phyloP scores from a whole-genome alignment of 2,888 invertebrate genomes.

The Drosophila tripunctata region DNA sequence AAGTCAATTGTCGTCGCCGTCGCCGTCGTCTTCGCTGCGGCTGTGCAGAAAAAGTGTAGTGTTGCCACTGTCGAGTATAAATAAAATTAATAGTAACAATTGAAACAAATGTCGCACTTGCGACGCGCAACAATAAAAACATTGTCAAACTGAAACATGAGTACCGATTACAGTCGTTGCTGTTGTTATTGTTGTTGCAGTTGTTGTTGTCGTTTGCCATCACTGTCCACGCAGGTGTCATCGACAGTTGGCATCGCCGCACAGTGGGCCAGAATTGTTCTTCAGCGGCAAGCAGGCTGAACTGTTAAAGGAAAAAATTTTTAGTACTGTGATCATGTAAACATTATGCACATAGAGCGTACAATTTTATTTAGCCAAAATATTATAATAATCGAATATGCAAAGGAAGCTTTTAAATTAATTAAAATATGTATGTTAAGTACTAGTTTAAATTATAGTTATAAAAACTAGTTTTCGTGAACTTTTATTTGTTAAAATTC shows the following conservation, averaged over 20 bases:
- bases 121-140: constrained; percentile 47
- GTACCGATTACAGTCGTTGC: constrained; percentile 27
- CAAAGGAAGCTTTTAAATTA: too few relatives aligned
- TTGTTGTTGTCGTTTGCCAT: constrained; percentile 19
- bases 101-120: constrained; percentile 59
- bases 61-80: constrained; percentile 43
- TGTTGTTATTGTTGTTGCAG: constrained; percentile 3
- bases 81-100: constrained; percentile 71
- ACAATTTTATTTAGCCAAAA: too few relatives aligned
- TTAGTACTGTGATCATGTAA: too few relatives aligned
- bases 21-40: too few relatives aligned
- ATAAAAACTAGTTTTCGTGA: too few relatives aligned
- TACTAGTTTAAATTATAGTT: too few relatives aligned
- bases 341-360: too few relatives aligned
- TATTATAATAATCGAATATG: too few relatives aligned
- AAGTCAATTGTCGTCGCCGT: constrained; percentile 76
- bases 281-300: not conserved
- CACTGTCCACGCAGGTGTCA: constrained; percentile 34
- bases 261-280: constrained; percentile 31
- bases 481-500: too few relatives aligned
- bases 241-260: constrained; percentile 13
- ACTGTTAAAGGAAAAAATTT: not conserved
- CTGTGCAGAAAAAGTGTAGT: constrained; percentile 63
- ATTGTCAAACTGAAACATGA: constrained; percentile 54
- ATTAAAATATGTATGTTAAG: too few relatives aligned